Evolutionary conservation across 2,797 vertebrate genomes (phyloP).

Genomic region (Cuniculus paca): DNA sequence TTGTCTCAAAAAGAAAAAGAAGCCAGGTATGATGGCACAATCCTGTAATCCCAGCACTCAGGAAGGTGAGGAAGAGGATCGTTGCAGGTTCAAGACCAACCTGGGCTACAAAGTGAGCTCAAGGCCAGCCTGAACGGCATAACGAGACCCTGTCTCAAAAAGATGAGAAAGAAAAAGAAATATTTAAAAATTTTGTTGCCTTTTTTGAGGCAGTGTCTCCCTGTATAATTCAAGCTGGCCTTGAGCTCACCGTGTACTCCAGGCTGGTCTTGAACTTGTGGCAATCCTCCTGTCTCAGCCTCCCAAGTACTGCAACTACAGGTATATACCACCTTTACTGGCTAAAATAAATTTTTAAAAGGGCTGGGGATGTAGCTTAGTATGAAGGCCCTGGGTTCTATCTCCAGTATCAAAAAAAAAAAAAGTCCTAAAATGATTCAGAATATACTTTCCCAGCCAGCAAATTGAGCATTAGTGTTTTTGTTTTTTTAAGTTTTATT

Average conservation of each 20-base stretch:
- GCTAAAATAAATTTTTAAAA: neutral
- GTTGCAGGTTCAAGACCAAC: too few relatives aligned
- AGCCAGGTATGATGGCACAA: too few relatives aligned
- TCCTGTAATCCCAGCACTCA: too few relatives aligned
- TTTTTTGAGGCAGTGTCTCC: neutral
- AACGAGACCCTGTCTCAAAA: neutral
- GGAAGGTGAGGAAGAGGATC: too few relatives aligned
- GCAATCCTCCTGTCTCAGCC: neutral
- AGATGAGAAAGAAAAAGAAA: too few relatives aligned
- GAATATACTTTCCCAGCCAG: neutral
- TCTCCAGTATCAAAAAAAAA: neutral
- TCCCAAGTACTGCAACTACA: neutral
- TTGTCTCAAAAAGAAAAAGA: neutral
- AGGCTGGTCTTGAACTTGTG: neutral
- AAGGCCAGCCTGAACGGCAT: neutral
- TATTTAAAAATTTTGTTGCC: neutral
- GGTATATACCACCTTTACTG: too few relatives aligned
- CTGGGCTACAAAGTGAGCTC: neutral
- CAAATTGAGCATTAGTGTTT: neutral
- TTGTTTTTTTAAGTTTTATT: too few relatives aligned
- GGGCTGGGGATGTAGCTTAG: neutral
- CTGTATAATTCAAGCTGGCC: neutral
- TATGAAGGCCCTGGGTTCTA: neutral
- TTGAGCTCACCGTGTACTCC: neutral
- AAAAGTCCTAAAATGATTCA: neutral